Conservation (phyloP, 2,113 vertebrate species). For the Illadopsis cleaveri region DNA sequence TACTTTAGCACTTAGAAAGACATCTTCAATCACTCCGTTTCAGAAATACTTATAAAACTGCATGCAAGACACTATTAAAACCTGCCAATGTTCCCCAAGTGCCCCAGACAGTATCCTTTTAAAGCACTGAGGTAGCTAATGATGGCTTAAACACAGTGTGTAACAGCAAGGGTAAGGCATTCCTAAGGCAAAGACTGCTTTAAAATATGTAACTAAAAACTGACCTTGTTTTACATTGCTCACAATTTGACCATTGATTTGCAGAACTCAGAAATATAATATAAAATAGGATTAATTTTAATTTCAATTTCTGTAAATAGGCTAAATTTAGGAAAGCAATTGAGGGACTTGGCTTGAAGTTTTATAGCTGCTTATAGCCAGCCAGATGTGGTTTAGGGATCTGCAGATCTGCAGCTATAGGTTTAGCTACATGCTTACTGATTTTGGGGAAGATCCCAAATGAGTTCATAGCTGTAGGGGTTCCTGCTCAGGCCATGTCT, state of each 20-base stretch:
- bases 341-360: neutral
- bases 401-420: neutral
- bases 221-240: neutral
- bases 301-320: neutral
- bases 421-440: neutral
- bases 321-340: neutral
- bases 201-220: neutral
- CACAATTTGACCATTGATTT: neutral
- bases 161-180: neutral
- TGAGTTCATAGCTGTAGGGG: neutral
- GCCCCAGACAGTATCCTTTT: neutral
- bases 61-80: neutral
- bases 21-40: neutral
- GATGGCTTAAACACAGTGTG: fast-evolving
- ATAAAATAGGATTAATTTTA: neutral
- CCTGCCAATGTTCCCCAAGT: neutral
- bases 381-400: neutral
- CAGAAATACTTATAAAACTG: neutral
- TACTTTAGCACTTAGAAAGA: neutral
- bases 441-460: neutral
- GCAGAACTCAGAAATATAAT: neutral
- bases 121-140: neutral
- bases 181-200: neutral
- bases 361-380: neutral
- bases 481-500: neutral